Percentiles rank a stretch among this genome's conserved stretches.
These are phyloP conservation scores for Pomatostomus ruficeps DNA, from an alignment of 2,113 vertebrate genomes.

Conservation along the genomic window DNA sequence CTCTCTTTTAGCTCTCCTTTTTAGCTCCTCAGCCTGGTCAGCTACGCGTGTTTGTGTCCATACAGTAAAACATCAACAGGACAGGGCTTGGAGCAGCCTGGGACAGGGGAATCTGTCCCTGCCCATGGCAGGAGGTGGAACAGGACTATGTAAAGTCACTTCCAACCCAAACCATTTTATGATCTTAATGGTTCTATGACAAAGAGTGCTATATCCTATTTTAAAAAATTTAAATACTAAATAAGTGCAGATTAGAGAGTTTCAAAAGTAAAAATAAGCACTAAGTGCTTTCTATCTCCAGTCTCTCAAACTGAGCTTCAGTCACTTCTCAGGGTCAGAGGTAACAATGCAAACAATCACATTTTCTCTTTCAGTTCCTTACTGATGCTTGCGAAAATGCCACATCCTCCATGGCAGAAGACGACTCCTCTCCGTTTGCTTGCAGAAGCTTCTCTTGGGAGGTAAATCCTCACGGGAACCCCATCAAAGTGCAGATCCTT, in stretches of 20 bases:
- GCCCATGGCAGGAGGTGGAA: too few relatives aligned
- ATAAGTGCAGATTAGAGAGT: not conserved
- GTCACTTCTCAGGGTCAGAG: not conserved
- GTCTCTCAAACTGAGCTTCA: not conserved
- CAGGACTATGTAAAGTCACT: not conserved
- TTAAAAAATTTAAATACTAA: not conserved
- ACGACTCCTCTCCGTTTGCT: slow-evolving; percentile 60
- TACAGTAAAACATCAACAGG: too few relatives aligned
- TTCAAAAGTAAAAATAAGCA: not conserved
- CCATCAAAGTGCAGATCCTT: slow-evolving; percentile 67
- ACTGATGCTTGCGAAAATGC: slow-evolving; percentile 70
- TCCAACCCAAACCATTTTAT: not conserved
- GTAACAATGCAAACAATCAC: not conserved
- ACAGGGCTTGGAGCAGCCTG: fast-evolving
- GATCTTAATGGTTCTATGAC: not conserved
- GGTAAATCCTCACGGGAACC: slow-evolving; percentile 73
- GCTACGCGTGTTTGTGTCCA: too few relatives aligned
- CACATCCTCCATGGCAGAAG: slow-evolving; percentile 73
- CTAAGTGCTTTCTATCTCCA: not conserved
- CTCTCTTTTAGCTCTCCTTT: too few relatives aligned
- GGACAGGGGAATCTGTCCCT: not conserved
- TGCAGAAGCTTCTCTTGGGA: slow-evolving; percentile 29
- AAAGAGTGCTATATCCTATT: not conserved
- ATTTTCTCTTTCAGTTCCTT: slow-evolving; percentile 35
- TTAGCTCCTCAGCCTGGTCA: too few relatives aligned